Evolutionary conservation across 2,888 invertebrate species (phyloP), one percentile per base, ranked within the genome.

Genomic region (Pelosia muscerda): DNA sequence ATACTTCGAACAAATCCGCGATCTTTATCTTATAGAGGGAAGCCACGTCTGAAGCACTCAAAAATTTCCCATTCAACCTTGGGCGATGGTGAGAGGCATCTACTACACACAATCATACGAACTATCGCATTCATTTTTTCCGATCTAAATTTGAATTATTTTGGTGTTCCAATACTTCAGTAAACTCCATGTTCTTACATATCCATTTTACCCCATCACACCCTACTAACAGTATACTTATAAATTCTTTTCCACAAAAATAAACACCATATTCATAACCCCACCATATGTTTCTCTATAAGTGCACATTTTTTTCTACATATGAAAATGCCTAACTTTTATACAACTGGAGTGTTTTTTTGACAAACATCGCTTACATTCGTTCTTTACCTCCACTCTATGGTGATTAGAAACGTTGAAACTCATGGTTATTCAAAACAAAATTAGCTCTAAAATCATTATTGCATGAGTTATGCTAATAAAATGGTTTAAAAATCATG

Each of bases 231-330:
- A 13, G 23, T 13, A 34, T 34, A 59, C 23, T 38, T n/a, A 53
- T 34, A 23, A 42, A n/a, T 23, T 11, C 42, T 57, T 67, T 67
- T 34, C 57, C 58, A 62, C 63, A 63, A 62, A 67, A 63, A 5
- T n/a, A n/a, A 5, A 56, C 31, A 57, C 49, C 56, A 55, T 63
- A 63, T 56, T 57, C 31, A 10, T 53, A 23, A 66, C 23, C 49
- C 49, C 66, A 66, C 31, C 26, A 42, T 49, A 9, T 49, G n/a
- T 49, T 2, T 55, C 31, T 62, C 19, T 56, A 59, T 54, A 66
- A 56, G 56, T 61, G 66, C 49, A 66, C 62, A 56, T 38, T 60
- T 59, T 42, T 63, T 28, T 67, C n/a, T 63, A 63, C 63, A 67
- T 13, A 56, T 62, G 56, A 42, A 55, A 56, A 54, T 23, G 15